Evolutionary conservation across 2,113 vertebrate genomes (phyloP).

Genomic region (Manacus vitellinus): DNA sequence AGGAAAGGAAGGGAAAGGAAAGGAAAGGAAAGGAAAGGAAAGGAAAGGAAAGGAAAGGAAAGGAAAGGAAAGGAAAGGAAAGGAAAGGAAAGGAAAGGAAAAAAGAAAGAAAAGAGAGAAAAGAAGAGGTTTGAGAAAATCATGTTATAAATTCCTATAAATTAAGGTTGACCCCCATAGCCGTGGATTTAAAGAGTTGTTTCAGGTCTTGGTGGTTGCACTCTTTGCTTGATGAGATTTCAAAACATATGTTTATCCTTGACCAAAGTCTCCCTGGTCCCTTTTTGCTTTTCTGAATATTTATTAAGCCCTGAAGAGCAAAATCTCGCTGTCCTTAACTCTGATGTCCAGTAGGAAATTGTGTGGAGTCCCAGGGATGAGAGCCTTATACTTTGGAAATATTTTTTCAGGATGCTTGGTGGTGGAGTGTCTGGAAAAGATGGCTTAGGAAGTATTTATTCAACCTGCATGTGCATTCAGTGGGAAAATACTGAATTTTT

Average conservation of each 20-base stretch:
- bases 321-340: not conserved
- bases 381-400: not conserved
- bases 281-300: not conserved
- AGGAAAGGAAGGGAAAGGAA: too few species aligned
- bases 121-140: not conserved
- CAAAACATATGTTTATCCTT: not conserved
- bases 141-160: not conserved
- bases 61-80: too few species aligned
- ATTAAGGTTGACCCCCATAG: not conserved
- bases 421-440: not conserved
- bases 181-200: not conserved
- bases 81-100: not conserved
- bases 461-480: not conserved
- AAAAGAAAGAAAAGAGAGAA: not conserved
- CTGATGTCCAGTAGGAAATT: not conserved
- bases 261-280: not conserved
- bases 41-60: too few species aligned
- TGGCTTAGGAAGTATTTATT: not conserved
- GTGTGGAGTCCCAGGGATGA: not conserved
- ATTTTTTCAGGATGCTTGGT: not conserved
- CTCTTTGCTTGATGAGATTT: not conserved
- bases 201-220: not conserved
- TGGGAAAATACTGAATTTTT: not conserved
- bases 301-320: not conserved
- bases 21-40: too few species aligned